Percentiles rank a stretch among this genome's conserved stretches.
Evolutionary conservation across 2,888 invertebrate species (phyloP).

Genomic region (Yponomeuta plumbellus): DNA sequence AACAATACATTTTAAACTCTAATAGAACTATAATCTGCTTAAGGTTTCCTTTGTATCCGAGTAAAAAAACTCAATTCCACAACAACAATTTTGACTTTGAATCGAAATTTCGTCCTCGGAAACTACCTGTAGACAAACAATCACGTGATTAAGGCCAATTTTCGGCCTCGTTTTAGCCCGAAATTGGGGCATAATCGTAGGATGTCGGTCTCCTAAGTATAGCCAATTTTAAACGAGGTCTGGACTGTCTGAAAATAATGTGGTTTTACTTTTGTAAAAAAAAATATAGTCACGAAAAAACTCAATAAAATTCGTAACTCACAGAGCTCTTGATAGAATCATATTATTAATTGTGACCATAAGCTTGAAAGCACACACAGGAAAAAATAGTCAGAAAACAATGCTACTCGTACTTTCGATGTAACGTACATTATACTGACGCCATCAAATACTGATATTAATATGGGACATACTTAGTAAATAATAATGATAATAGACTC

Average conservation of each 20-base stretch:
- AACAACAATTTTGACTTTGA: background rate
- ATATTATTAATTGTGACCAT: too few species aligned
- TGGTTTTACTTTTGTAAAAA: background rate
- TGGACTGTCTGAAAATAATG: background rate
- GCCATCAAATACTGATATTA: too few species aligned
- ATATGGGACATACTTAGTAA: too few species aligned
- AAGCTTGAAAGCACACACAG: too few species aligned
- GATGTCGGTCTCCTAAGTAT: constrained; percentile 37
- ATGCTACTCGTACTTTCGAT: too few species aligned
- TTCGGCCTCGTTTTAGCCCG: constrained; percentile 29
- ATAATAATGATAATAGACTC: too few species aligned
- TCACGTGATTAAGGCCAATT: constrained; percentile 32
- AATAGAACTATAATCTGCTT: background rate
- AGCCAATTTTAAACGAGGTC: constrained; percentile 13
- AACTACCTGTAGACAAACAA: constrained; percentile 20
- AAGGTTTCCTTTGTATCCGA: background rate
- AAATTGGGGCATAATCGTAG: constrained; percentile 61
- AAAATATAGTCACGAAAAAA: background rate
- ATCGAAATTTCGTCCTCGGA: constrained; percentile 15
- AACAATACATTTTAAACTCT: background rate
- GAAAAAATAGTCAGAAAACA: too few species aligned
- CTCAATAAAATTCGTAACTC: background rate
- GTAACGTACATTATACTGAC: too few species aligned
- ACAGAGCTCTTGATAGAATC: background rate
- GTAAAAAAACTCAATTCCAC: background rate